Evolutionary conservation across 2,113 vertebrate genomes (phyloP).

Genomic region (Otus sunia): DNA sequence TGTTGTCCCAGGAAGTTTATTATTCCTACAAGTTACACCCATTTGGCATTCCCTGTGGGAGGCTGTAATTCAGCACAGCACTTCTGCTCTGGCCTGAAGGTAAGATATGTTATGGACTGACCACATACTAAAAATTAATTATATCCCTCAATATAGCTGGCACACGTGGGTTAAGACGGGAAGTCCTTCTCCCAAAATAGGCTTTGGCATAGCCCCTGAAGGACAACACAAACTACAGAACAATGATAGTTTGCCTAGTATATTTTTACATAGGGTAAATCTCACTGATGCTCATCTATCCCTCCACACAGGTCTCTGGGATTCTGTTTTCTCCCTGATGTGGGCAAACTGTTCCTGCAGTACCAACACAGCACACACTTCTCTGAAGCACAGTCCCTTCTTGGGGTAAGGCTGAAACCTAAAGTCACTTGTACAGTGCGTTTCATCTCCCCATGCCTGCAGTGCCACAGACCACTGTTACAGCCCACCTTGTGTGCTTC

Average conservation of each 20-base stretch:
- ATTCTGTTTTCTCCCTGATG: neutral
- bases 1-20: neutral
- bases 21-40: neutral
- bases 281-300: neutral
- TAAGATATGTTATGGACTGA: neutral
- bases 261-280: neutral
- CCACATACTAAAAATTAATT: neutral
- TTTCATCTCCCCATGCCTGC: neutral
- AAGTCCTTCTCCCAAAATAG: neutral
- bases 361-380: neutral
- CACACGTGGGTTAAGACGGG: neutral
- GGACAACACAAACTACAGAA: neutral
- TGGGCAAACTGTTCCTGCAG: neutral
- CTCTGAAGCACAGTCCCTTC: neutral
- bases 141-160: neutral
- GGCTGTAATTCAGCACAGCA: neutral
- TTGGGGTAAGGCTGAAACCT: neutral
- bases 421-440: neutral
- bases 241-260: neutral
- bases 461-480: neutral
- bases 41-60: neutral
- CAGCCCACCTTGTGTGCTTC: fast-evolving
- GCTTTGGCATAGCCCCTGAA: neutral
- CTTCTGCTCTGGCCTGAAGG: neutral
- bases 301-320: neutral